Evolutionary conservation across 1,140 invertebrate genomes (phyloP).

Genomic region (Nymphalis io): DNA sequence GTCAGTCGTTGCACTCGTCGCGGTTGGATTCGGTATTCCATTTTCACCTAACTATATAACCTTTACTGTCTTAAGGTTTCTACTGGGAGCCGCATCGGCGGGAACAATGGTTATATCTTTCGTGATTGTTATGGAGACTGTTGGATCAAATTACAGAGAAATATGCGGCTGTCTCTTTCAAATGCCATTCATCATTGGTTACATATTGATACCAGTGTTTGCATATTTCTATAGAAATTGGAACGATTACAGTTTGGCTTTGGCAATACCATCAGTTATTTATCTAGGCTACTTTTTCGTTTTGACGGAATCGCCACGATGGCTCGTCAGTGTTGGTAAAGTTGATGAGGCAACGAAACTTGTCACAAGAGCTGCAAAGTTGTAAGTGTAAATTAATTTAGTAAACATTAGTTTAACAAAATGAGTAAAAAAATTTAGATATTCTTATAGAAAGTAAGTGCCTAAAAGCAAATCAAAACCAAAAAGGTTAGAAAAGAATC

Average conservation of each 20-base stretch:
- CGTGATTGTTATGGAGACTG: conserved; percentile 79
- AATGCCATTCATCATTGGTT: conserved; percentile 80
- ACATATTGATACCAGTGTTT: conserved; percentile 81
- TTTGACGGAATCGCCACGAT: conserved; percentile 81
- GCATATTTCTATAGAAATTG: conserved; percentile 83
- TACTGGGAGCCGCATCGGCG: conserved; percentile 82
- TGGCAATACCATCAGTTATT: conserved; percentile 79
- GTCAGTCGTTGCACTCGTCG: conserved; percentile 80
- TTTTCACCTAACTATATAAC: conserved; percentile 82
- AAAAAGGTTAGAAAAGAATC: no score
- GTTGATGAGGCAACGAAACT: conserved; percentile 76
- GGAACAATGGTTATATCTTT: conserved; percentile 84
- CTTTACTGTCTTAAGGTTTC: conserved; percentile 82
- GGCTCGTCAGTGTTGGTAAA: conserved; percentile 79
- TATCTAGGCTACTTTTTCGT: conserved; percentile 78
- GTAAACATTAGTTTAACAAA: neutral
- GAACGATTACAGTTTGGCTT: conserved; percentile 80
- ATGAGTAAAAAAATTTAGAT: no score
- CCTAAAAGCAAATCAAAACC: no score
- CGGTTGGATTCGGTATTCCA: conserved; percentile 81
- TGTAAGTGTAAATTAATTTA: conserved; percentile 52
- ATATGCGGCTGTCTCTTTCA: conserved; percentile 76
- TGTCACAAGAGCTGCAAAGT: conserved; percentile 76
- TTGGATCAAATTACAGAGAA: conserved; percentile 62
- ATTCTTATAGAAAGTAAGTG: no score